A percentile compares a stretch with the other conserved stretches of the same genome.
Evolutionary conservation across 2,888 invertebrate species (phyloP).

Genomic region (Cerceris rybyensis): DNA sequence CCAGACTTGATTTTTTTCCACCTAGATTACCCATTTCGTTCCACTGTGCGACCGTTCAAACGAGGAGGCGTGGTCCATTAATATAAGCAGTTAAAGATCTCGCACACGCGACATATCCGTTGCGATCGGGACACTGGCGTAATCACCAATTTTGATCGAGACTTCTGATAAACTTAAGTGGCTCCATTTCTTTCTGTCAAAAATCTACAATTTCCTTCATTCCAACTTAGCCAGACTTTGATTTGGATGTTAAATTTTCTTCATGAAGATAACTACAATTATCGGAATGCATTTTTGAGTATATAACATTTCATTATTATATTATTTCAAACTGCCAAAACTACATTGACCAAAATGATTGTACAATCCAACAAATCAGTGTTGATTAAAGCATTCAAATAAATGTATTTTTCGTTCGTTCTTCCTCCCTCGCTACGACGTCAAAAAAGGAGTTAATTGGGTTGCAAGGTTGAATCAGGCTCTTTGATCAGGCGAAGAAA

Average conservation of each 20-base stretch:
- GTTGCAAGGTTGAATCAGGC: conserved; percentile 38
- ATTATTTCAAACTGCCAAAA: no score
- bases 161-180: neutral
- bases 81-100: conserved; percentile 57
- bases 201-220: neutral
- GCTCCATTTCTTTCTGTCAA: neutral
- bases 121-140: conserved; percentile 29
- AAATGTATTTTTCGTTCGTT: conserved; percentile 12
- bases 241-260: neutral
- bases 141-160: neutral
- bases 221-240: neutral
- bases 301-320: no score
- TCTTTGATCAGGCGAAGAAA: conserved; percentile 41
- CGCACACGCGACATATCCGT: conserved; percentile 37
- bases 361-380: no score
- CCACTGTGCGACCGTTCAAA: conserved; percentile 51
- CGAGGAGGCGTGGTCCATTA: conserved; percentile 68
- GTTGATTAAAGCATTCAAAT: conserved; percentile 9
- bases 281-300: no score
- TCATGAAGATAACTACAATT: no score
- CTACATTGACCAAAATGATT: no score
- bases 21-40: no score
- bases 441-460: conserved; percentile 37
- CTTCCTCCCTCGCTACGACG: conserved; percentile 14
- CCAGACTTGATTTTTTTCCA: no score